Evolutionary conservation across 1,140 invertebrate genomes (phyloP), one percentile per base, ranked within the genome.

Genomic region (Apis cerana): DNA sequence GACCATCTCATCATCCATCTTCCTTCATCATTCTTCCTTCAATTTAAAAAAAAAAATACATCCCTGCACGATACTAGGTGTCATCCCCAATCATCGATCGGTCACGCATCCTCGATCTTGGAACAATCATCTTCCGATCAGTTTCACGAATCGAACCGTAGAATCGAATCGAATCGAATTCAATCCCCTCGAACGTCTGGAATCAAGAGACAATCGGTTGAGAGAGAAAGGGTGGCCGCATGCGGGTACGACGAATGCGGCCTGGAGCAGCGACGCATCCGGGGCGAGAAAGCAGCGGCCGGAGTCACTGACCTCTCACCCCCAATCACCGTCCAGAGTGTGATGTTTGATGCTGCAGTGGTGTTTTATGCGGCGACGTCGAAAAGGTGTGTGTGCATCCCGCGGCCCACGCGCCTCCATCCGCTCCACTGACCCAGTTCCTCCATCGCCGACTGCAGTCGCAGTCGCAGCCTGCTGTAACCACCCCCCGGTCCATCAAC

Each of bases 311-410:
- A 90, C 91, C 91, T 87, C 90, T 83, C 89, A 87, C 82, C 72
- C 83, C 72, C 88, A 86, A 89, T 90, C 85, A 86, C 87, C 85
- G 91, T 88, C 77, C 86, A 84, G 64, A 90, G 91, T 91, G 92
- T 91, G 89, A 92, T 91, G 92, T 93, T 93, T 93, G 90, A 93
- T 92, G 91, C 91, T 92, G 91, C 92, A 92, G 92, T 91, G 92
- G 90, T 91, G 91, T 89, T 93, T 93, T 90, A 90, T 92, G 84
- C 90, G 91, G 87, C 90, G 88, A 79, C 91, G 91, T 89, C 90
- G 89, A 89, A 93, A 93, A 93, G 91, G 92, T 93, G 88, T 85
- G 88, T 85, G 91, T 84, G 91, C 88, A 75, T 64, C 64, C 69
- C 27, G 33, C 58, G 71, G 64, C 71, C 43, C 48, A 71, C 56